Evolutionary conservation across 1,140 invertebrate species (phyloP).

Genomic region (Teleogryllus occipitalis): DNA sequence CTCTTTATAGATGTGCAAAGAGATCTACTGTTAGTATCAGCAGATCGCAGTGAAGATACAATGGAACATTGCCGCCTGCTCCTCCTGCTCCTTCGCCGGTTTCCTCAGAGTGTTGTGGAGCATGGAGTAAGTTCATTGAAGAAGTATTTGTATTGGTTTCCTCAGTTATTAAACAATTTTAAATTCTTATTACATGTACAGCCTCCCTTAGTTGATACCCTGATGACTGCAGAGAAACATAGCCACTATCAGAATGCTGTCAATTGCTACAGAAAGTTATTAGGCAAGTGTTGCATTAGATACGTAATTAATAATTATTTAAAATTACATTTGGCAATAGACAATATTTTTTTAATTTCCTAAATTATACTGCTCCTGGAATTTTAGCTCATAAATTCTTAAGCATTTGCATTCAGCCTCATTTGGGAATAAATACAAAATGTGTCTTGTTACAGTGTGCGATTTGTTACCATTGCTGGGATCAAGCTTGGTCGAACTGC

Average conservation of each 20-base stretch:
- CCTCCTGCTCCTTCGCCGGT: conserved; percentile 66
- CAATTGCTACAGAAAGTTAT: conserved; percentile 61
- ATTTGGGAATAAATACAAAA: no score
- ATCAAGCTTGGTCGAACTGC: conserved; percentile 41
- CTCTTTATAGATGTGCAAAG: conserved; percentile 59
- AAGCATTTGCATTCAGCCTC: no score
- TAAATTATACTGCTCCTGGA: no score
- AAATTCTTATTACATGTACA: conserved; percentile 31
- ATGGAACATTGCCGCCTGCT: conserved; percentile 77
- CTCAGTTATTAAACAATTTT: neutral
- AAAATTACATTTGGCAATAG: neutral
- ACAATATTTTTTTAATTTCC: no score
- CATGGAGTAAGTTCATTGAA: conserved; percentile 52
- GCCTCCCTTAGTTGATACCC: conserved; percentile 60
- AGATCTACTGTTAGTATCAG: conserved; percentile 65
- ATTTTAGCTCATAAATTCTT: no score
- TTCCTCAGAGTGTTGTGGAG: conserved; percentile 66
- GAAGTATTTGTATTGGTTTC: no score
- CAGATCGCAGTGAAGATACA: conserved; percentile 76
- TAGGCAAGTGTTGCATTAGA: conserved; percentile 34
- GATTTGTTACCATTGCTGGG: conserved; percentile 66
- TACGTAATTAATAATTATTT: neutral
- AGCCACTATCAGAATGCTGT: conserved; percentile 48
- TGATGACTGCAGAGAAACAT: conserved; percentile 67
- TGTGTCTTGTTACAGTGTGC: conserved; percentile 41